Conservation (phyloP, 2,888 invertebrate species). For the Sturmia bella region DNA sequence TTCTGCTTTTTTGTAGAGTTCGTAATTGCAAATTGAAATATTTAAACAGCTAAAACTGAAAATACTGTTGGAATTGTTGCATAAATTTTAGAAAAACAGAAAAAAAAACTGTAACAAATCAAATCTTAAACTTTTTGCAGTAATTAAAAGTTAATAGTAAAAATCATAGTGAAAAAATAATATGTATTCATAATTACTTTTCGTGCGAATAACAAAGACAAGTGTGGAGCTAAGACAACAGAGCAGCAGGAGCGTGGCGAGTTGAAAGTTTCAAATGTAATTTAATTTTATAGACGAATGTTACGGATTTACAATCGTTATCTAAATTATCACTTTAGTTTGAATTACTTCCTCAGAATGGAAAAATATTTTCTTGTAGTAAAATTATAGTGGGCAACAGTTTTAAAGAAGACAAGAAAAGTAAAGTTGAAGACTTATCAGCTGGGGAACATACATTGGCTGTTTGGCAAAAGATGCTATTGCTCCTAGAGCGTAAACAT, state of each 20-base stretch:
- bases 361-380: too few species aligned
- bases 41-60: slow-evolving; percentile 3
- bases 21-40: neutral
- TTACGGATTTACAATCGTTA: too few species aligned
- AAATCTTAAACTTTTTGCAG: slow-evolving; percentile 25
- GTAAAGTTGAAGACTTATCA: too few species aligned
- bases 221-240: neutral
- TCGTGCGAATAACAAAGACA: slow-evolving; percentile 11
- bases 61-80: slow-evolving; percentile 29
- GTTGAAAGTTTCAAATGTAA: neutral
- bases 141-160: slow-evolving; percentile 53
- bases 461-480: too few species aligned
- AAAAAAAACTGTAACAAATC: neutral
- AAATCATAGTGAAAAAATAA: slow-evolving; percentile 9
- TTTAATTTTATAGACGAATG: too few species aligned
- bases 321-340: too few species aligned
- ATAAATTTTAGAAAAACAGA: slow-evolving; percentile 20
- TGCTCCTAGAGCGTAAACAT: too few species aligned
- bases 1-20: neutral
- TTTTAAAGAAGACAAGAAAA: too few species aligned
- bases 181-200: slow-evolving; percentile 20
- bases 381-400: too few species aligned
- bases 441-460: too few species aligned
- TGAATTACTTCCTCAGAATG: too few species aligned
- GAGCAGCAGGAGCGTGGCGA: neutral